Base-by-base conservation (phyloP, 2,888 invertebrate species). In the Endotricha flammealis region DNA sequence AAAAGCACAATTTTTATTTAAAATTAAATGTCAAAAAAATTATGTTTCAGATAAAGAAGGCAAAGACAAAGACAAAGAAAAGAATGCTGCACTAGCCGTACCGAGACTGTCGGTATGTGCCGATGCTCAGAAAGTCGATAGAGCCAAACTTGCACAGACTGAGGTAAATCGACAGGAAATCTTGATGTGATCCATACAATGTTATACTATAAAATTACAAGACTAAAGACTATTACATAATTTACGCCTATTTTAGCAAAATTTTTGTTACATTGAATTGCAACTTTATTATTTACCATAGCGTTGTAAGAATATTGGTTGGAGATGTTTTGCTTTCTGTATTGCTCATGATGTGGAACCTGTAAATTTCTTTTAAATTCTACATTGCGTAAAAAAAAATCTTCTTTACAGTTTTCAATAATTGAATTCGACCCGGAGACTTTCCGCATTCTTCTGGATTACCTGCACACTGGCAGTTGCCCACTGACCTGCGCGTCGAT, bases 381-480 rank as follows among this genome's bases (percentile, higher is more conserved):
- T n/a, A n/a, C n/a, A n/a, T n/a, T n/a, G n/a, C n/a, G 4, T 32
- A 6, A 8, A 5, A 16, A 3, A 27, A 20, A 6, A 12, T n/a
- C 29, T 14, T 24, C 46, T 37, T 81, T 80, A n/a, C 86, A 93
- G 92, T 97, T 97, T 83, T 94, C 94, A 50, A 96, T 97, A 68
- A 96, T 96, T 65, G 97, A 97, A 81, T 97, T 97, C 78, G 97
- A 97, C 81, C 93, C 96, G 28, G 96, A 97, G 51, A 97, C 97
- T 6, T 96, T 97, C 81, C 91, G 95, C 44, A 94, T 95, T 56
- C 88, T 97, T 2, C 85, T 97, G 75, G 96, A 97, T 79, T 97
- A 97, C 78, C 87, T 97, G 47, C 97, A 97, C 78, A 96, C 96
- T 9, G 96, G 97, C 39, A 95, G 95, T 39, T 97, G 97, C 77